Evolutionary conservation across 2,797 vertebrate species (phyloP).

Genomic region (Anabas testudineus): DNA sequence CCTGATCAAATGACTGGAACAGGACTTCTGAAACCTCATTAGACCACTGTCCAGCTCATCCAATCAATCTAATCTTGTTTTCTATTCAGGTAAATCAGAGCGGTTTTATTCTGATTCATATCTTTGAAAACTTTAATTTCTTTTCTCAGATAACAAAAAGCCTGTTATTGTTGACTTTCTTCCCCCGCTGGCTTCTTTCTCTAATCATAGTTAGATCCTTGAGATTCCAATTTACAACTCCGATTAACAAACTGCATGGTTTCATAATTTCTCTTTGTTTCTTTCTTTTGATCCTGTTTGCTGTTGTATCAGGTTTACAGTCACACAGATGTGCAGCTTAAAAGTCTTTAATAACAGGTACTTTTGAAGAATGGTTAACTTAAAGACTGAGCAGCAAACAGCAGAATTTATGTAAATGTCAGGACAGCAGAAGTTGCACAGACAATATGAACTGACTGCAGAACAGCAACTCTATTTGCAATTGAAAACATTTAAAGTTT

Average conservation of each 20-base stretch:
- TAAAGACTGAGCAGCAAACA: neutral
- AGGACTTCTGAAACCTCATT: slow-evolving; percentile 16
- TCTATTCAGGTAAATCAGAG: neutral
- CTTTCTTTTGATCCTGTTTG: neutral
- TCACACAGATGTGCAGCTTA: neutral
- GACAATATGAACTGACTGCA: slow-evolving; percentile 4
- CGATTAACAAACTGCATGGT: neutral
- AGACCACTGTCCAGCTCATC: slow-evolving; percentile 11
- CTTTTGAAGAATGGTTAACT: too few relatives aligned
- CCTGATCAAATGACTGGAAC: neutral
- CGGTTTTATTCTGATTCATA: slow-evolving; percentile 2
- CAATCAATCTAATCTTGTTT: slow-evolving; percentile 19
- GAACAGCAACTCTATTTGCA: neutral
- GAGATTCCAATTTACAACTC: slow-evolving; percentile 1
- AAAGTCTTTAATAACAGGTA: neutral
- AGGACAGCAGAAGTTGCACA: neutral
- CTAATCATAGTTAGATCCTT: neutral
- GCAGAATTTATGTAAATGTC: neutral
- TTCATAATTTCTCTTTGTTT: neutral
- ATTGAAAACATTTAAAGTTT: slow-evolving; percentile 21
- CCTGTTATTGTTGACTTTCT: neutral
- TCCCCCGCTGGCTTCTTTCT: neutral
- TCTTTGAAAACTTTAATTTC: slow-evolving; percentile 19
- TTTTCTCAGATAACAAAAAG: slow-evolving; percentile 15
- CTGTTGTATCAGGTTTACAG: neutral